Evolutionary conservation across 2,797 vertebrate genomes (phyloP), one percentile per base, ranked within the genome.

Genomic region (Labroides dimidiatus): DNA sequence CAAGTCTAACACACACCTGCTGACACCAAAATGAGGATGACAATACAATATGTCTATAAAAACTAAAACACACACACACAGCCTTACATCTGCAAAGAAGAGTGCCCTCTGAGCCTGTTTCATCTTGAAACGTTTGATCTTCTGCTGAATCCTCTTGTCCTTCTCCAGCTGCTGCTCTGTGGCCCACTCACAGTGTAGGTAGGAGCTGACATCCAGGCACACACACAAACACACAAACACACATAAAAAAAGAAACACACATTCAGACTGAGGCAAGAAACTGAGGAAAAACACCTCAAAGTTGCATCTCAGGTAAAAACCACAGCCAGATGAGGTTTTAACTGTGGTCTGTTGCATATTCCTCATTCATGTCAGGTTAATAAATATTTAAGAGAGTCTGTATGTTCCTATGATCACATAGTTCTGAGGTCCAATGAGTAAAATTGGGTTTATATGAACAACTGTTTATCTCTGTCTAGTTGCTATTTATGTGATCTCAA

Each of bases 111-210:
- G 98, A 73, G 97, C 97, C 92, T 99, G 97, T 93, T 98, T 97
- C 77, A 97, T 91, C 94, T 98, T 99, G 92, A 99, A 99, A 79
- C 98, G 95, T 91, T 99, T 99, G 92, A 99, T 98, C 95, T 99
- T 99, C 94, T 97, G 98, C 87, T 97, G 98, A 90, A 99, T 99
- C 93, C 98, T 96, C 95, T 99, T 99, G 95, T 99, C 98, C 90
- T 98, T 99, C 91, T 91, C 94, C 91, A 99, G 95, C 49, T 99
- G 96, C 83, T 96, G 95, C 89, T 99, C 98, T 55, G 96, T 97
- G 86, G 98, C 97, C 98, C 98, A 99, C 93, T 99, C 98, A 91
- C 98, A 99, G 92, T 99, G 98, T 78, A 99, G 95, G 89, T 99
- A 99, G 60, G 98, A 99, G 90, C 98, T 99, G 84, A 67, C 2